These are phyloP conservation scores for Piaya cayana DNA, from an alignment of 2,113 vertebrate genomes.

Conservation along the genomic window DNA sequence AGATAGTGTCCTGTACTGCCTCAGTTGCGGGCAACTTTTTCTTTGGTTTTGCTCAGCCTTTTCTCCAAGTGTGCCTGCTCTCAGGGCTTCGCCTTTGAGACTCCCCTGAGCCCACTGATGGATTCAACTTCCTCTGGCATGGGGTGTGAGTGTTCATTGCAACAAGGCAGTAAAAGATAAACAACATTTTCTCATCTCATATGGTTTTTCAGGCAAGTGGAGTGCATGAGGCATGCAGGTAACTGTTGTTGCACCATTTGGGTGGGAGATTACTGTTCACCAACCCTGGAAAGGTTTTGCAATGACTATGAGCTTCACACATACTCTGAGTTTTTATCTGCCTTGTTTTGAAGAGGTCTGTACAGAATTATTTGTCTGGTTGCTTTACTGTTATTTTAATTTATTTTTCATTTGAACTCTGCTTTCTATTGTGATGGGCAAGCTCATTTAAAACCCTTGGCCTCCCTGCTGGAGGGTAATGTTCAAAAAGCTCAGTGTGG, in stretches of 20 bases:
- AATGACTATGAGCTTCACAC: neutral
- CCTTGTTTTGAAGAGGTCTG: neutral
- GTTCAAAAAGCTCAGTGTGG: rapidly evolving
- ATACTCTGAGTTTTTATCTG: neutral
- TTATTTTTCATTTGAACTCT: neutral
- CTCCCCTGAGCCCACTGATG: neutral
- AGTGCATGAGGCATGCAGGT: neutral
- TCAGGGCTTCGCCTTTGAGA: neutral
- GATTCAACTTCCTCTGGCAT: rapidly evolving
- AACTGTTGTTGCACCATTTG: neutral
- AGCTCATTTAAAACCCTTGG: neutral
- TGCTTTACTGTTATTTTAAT: neutral
- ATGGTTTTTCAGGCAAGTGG: neutral
- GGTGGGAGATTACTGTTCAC: neutral
- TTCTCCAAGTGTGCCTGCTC: neutral
- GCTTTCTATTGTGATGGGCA: neutral
- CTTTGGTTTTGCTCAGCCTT: neutral
- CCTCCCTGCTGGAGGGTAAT: neutral
- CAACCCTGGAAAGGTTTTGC: neutral
- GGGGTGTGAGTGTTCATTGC: neutral
- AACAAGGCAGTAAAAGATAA: neutral
- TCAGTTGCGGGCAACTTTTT: rapidly evolving
- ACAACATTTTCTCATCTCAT: neutral
- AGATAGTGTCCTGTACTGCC: neutral
- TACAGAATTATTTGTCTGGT: neutral